A percentile compares a stretch with the other conserved stretches of the same genome.
Evolutionary conservation across 2,797 vertebrate genomes (phyloP).

Genomic region (Neoniphon sammara): DNA sequence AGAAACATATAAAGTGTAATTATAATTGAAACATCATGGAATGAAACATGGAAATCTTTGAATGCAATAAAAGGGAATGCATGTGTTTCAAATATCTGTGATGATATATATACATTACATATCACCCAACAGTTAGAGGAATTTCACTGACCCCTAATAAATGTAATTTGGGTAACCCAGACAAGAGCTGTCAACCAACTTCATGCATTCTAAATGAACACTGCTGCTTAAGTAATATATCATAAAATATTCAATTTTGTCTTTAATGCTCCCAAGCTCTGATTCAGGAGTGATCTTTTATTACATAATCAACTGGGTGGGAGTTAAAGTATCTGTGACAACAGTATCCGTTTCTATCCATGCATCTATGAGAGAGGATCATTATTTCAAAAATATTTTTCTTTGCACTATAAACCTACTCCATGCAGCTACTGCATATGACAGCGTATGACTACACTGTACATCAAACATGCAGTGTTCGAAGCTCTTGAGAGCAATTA

Average conservation of each 20-base stretch:
- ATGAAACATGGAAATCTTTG: conserved; percentile 53
- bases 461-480: conserved; percentile 12
- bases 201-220: conserved; percentile 68
- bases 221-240: conserved; percentile 66
- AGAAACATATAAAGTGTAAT: conserved; percentile 55
- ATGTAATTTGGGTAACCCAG: conserved; percentile 38
- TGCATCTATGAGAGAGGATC: conserved; percentile 10
- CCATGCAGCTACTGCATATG: conserved; percentile 6
- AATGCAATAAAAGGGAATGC: conserved; percentile 3
- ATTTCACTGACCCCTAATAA: conserved; percentile 43
- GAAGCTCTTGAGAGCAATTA: neutral
- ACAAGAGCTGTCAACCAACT: conserved; percentile 29
- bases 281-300: conserved; percentile 57
- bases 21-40: conserved; percentile 45
- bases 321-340: conserved; percentile 48
- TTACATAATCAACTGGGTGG: conserved; percentile 73
- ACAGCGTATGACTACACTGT: neutral
- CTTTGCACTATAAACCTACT: conserved; percentile 4
- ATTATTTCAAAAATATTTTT: conserved; percentile 17
- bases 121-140: neutral
- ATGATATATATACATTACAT: neutral
- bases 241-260: conserved; percentile 76
- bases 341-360: conserved; percentile 36
- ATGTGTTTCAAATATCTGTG: neutral
- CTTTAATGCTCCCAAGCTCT: conserved; percentile 57